These are phyloP conservation scores for Alligator mississippiensis DNA, from an alignment of 2,113 vertebrate species.

Conservation along the genomic window DNA sequence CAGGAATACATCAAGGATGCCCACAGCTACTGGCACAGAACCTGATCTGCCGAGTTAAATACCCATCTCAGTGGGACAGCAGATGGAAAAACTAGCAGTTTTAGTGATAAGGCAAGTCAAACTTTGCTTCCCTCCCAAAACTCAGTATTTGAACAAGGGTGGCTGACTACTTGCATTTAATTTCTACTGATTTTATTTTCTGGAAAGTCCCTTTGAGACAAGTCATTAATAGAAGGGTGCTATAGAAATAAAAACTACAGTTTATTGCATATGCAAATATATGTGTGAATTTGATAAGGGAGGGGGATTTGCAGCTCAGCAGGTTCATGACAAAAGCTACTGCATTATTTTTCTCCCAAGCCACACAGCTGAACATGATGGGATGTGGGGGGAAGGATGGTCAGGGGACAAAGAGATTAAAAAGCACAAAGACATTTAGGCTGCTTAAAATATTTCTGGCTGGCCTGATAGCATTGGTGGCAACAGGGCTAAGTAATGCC, in stretches of 20 bases:
- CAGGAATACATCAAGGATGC: background rate
- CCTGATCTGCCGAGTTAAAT: background rate
- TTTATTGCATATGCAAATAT: slow-evolving; percentile 71
- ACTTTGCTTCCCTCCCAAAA: background rate
- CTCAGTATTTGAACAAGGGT: background rate
- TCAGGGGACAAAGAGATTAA: slow-evolving; percentile 39
- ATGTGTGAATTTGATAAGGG: slow-evolving; percentile 44
- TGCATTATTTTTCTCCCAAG: background rate
- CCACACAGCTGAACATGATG: slow-evolving; percentile 30
- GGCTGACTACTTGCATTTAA: slow-evolving; percentile 45
- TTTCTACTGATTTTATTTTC: slow-evolving; percentile 54
- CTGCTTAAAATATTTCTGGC: slow-evolving; percentile 52
- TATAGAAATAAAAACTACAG: slow-evolving; percentile 65
- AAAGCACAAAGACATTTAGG: slow-evolving; percentile 51
- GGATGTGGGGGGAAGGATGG: background rate
- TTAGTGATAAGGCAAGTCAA: background rate
- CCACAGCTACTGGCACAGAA: slow-evolving; percentile 31
- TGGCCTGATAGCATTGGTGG: background rate
- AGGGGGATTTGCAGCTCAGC: slow-evolving; percentile 72
- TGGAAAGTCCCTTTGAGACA: slow-evolving; percentile 56
- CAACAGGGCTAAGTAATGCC: background rate
- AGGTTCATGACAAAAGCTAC: slow-evolving; percentile 68
- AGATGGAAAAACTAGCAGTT: background rate
- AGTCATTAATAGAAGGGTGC: slow-evolving; percentile 37
- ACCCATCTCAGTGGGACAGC: background rate